phyloP scores from a whole-genome alignment of 2,888 invertebrate species.

The Limenitis camilla region DNA sequence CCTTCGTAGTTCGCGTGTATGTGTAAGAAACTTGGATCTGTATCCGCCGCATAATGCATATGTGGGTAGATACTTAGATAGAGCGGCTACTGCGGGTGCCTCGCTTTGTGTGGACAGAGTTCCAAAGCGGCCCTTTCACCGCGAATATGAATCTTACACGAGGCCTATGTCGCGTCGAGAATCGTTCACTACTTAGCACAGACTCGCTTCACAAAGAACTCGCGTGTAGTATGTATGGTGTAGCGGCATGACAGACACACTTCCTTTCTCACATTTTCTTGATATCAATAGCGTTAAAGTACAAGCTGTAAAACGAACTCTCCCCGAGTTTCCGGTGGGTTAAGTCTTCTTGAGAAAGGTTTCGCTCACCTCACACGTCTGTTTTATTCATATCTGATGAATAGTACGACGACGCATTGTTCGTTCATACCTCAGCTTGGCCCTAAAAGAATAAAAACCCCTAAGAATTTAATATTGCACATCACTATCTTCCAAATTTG shows the following conservation, averaged over 20 bases:
- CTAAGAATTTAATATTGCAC: conserved; percentile 23
- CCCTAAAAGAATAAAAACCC: conserved; percentile 9
- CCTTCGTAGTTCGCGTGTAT: conserved; percentile 64
- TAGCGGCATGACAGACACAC: conserved; percentile 62
- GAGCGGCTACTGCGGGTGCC: conserved; percentile 68
- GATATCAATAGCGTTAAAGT: conserved; percentile 65
- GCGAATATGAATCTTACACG: conserved; percentile 65
- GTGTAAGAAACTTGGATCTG: conserved; percentile 70
- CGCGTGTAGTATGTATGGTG: conserved; percentile 51
- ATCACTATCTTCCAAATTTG: conserved; percentile 42
- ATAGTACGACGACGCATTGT: conserved; percentile 23
- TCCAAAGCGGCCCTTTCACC: conserved; percentile 55
- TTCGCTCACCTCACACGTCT: conserved; percentile 32
- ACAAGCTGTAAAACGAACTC: conserved; percentile 55
- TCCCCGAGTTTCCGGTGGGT: conserved; percentile 54
- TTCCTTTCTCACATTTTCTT: conserved; percentile 73
- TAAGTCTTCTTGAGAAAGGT: conserved; percentile 43
- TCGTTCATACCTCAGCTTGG: conserved; percentile 10
- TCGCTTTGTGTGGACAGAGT: conserved; percentile 58
- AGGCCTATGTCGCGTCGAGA: conserved; percentile 49
- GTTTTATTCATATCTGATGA: conserved; percentile 32
- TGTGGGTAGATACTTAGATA: conserved; percentile 63
- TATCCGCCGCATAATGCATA: conserved; percentile 66
- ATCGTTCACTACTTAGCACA: conserved; percentile 42
- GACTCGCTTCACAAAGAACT: conserved; percentile 56